phyloP scores from a whole-genome alignment of 1,140 invertebrate genomes.

The Amphibalanus amphitrite region DNA sequence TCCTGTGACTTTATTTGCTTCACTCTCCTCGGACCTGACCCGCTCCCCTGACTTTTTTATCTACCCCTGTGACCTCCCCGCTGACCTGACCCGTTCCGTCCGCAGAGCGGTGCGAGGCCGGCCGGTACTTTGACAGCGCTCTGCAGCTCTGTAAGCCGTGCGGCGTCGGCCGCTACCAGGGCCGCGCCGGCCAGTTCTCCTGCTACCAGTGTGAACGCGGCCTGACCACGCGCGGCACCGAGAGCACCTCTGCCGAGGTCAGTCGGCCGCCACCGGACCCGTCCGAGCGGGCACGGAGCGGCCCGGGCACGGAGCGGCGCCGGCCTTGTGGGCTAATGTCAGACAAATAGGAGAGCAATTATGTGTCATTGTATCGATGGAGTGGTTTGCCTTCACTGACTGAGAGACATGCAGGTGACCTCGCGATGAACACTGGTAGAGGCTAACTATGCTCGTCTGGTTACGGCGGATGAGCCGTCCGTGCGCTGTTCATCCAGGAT shows the following conservation, averaged over 20 bases:
- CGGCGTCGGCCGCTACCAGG: slow-evolving; percentile 85
- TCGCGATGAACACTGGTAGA: no score
- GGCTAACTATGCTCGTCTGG: no score
- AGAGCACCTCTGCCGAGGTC: slow-evolving; percentile 24
- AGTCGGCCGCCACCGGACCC: not conserved
- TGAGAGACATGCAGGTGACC: no score
- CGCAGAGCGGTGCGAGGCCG: slow-evolving; percentile 67
- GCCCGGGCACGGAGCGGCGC: no score
- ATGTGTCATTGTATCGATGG: no score
- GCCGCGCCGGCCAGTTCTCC: slow-evolving; percentile 73
- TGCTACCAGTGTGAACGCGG: slow-evolving; percentile 78
- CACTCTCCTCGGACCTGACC: not conserved
- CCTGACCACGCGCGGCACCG: slow-evolving; percentile 77
- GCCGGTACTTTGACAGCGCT: slow-evolving; percentile 75
- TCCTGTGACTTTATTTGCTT: no score
- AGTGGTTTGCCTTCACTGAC: no score
- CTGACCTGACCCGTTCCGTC: slow-evolving; percentile 4
- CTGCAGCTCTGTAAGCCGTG: slow-evolving; percentile 71
- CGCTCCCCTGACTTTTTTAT: slow-evolving; percentile 3
- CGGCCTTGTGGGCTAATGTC: no score
- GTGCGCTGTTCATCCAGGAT: no score
- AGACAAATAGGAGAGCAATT: no score
- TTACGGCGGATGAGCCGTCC: no score
- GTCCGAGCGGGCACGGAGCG: slow-evolving; percentile 19
- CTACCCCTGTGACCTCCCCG: no score